Evolutionary conservation across 2,797 vertebrate genomes (phyloP), one percentile per base, ranked within the genome.

Genomic region (Enteromius thamalakanensis): DNA sequence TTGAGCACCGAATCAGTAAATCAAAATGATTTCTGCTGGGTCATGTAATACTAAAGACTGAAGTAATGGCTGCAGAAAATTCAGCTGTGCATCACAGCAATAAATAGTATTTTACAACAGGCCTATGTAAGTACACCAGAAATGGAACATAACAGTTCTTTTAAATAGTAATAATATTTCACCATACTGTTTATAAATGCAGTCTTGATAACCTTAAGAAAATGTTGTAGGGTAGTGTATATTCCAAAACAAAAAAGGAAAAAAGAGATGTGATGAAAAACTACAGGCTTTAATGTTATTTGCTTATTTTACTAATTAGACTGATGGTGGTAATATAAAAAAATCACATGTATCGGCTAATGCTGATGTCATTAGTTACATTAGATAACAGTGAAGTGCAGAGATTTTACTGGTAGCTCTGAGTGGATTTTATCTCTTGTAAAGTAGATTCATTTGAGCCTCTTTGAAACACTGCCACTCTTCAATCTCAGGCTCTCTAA

Each of bases 401-500:
- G 21, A 53, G 8, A 26, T 26, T 80, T 80, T 53, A 69, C 11
- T 58, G n/a, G 3, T 11, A 55, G 40, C 21, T 58, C 29, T 65
- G 42, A 32, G 26, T 17, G 19, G 45, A 6, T 51, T 51, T 58
- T 60, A 23, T 77, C 53, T 62, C 14, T 40, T 26, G n/a, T 40
- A 47, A 21, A 49, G 60, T 32, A 62, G 37, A 76, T 42, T 62
- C 0, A 3, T 64, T 49, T 67, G 72, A 45, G 64, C n/a, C 21
- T 77, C 64, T 68, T 76, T 55, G 49, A 83, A 77, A 77, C 64
- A 60, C 45, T 60, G 74, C 51, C 29, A 45, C 45, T 78, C 81
- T 60, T 83, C 64, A 70, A 11, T 55, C 58, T 55, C 58, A n/a
- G 60, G 26, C 60, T 83, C 32, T 75, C 53, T 84, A 79, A 80